Evolutionary conservation across 2,888 invertebrate genomes (phyloP).

Genomic region (Parasteatoda lunata): DNA sequence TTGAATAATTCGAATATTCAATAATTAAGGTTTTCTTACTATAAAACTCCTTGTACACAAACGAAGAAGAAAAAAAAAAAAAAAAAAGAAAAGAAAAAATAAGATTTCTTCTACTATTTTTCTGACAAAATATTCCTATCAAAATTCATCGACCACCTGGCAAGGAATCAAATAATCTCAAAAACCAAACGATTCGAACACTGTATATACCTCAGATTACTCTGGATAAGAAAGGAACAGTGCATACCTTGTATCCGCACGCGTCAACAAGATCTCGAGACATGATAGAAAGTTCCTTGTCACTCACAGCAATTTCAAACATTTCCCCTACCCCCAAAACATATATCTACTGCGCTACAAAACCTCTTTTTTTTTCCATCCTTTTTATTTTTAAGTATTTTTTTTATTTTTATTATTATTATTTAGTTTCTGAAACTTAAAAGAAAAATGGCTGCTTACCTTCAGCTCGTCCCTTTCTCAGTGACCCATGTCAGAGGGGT

Average conservation of each 20-base stretch:
- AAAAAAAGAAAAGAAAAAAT: too few species aligned
- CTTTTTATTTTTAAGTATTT: not conserved
- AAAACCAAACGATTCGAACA: not conserved
- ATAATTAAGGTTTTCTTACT: too few species aligned
- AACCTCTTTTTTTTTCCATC: slow-evolving; percentile 3
- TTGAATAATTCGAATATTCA: too few species aligned
- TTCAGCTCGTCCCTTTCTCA: slow-evolving; percentile 46
- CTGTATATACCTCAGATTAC: slow-evolving; percentile 25
- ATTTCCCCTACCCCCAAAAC: slow-evolving; percentile 20
- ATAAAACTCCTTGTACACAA: too few species aligned
- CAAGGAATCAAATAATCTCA: not conserved
- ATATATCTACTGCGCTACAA: slow-evolving; percentile 7
- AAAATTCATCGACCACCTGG: slow-evolving; percentile 29
- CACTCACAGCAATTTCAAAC: slow-evolving; percentile 54
- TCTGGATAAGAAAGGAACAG: slow-evolving; percentile 15
- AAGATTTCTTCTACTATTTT: not conserved
- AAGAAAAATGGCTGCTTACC: slow-evolving; percentile 53
- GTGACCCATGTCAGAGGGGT: slow-evolving; percentile 60
- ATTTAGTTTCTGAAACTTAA: slow-evolving; percentile 32
- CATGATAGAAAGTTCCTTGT: slow-evolving; percentile 59
- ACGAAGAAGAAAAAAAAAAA: too few species aligned
- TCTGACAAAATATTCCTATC: slow-evolving; percentile 2
- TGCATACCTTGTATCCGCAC: slow-evolving; percentile 43
- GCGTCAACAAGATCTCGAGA: slow-evolving; percentile 64
- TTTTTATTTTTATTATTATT: slow-evolving; percentile 39